Conservation (phyloP, 2,113 vertebrate species). For the Corydoras sp. region DNA sequence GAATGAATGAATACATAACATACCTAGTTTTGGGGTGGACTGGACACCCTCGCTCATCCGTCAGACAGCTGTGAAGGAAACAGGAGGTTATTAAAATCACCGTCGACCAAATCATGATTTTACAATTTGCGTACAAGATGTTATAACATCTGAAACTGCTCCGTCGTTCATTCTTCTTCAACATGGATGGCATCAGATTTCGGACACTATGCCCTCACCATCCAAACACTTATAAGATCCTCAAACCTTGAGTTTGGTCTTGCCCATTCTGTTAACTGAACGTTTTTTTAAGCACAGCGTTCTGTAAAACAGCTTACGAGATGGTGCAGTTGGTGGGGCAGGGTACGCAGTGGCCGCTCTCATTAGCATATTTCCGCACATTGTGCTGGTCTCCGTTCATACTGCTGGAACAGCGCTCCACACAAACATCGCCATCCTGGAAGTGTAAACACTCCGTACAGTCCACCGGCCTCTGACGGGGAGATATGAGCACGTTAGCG, state of each 20-base stretch:
- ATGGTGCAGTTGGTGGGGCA: constrained; percentile 87
- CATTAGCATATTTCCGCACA: constrained; percentile 87
- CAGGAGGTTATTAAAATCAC: background rate
- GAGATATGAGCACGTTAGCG: background rate
- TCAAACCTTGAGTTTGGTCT: too few species aligned
- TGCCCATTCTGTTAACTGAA: too few species aligned
- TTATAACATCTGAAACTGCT: too few species aligned
- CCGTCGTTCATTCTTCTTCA: too few species aligned
- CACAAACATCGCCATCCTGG: constrained; percentile 77
- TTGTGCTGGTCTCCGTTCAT: constrained; percentile 82
- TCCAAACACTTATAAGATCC: too few species aligned
- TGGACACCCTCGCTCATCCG: constrained; percentile 83
- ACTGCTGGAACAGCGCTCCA: constrained; percentile 84
- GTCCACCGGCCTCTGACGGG: constrained; percentile 71
- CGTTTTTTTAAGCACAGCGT: too few species aligned
- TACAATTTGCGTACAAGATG: too few species aligned
- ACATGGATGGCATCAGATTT: too few species aligned
- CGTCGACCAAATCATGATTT: too few species aligned
- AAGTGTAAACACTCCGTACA: constrained; percentile 77
- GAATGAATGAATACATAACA: constrained; percentile 18
- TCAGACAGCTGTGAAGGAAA: constrained; percentile 69
- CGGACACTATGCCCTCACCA: too few species aligned
- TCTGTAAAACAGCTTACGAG: constrained; percentile 16
- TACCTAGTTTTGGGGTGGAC: constrained; percentile 82
- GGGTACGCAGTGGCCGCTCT: constrained; percentile 73